phyloP scores from a whole-genome alignment of 2,113 vertebrate genomes.

The Chionis minor region DNA sequence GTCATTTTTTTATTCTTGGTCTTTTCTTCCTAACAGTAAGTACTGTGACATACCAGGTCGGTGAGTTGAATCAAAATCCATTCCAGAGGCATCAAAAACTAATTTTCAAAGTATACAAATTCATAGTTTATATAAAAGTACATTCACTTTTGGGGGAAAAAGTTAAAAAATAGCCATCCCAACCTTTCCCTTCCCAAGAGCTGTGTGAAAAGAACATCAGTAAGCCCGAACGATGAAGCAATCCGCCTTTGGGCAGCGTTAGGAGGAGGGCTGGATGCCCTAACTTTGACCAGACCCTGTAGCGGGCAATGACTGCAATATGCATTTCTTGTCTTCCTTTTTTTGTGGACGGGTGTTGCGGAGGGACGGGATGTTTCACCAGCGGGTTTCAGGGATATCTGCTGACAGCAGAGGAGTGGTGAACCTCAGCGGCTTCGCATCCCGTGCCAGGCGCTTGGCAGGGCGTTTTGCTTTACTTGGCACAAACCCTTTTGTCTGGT shows the following conservation, averaged over 20 bases:
- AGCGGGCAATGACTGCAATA: neutral
- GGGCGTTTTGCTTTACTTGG: neutral
- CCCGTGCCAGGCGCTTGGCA: neutral
- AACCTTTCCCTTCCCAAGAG: neutral
- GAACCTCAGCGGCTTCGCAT: neutral
- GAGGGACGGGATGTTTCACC: neutral
- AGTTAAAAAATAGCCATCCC: neutral
- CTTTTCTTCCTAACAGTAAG: neutral
- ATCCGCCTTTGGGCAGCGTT: neutral
- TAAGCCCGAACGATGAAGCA: neutral
- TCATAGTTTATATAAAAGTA: neutral
- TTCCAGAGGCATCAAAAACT: neutral
- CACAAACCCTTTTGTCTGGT: neutral
- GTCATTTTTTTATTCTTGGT: neutral
- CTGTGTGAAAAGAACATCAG: neutral
- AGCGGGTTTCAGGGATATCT: neutral
- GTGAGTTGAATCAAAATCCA: neutral
- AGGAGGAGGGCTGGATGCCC: neutral
- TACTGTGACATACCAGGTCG: neutral
- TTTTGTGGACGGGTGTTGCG: neutral
- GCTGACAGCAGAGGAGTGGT: neutral
- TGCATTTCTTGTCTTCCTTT: neutral
- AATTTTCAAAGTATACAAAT: neutral
- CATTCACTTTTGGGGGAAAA: neutral
- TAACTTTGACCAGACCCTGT: neutral